Base-by-base conservation (phyloP, 1,140 invertebrate species). In the Rhopalosiphum padi region DNA sequence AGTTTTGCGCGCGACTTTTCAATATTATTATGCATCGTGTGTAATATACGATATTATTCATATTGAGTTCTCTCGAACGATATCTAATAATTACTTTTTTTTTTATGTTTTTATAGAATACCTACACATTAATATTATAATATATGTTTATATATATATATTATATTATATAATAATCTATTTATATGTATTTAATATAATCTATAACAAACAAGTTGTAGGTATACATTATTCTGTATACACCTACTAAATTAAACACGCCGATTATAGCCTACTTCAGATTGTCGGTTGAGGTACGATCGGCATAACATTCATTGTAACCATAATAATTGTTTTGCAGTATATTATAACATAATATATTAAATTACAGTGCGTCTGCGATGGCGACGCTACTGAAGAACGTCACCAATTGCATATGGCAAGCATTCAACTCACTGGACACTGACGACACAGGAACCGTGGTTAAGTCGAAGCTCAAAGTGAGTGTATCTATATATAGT, bases 401-500 rank as follows among this genome's bases (percentile, higher is more conserved):
- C 95, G 96, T 97, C 25, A 96, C 96, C 1, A 97, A 97, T 94
- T 97, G 96, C 94, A 96, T 97, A 94, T 97, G 97, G 97, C 97
- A 97, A 95, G 97, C 97, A 30, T 97, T 97, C 95, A 96, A 96
- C 94, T 96, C 97, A 3, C 95, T 97, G 46, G 96, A 97, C 94
- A 96, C 96, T 90, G 96, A 97, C 87, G 94, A 95, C 77, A 95
- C 95, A 93, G 96, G 96, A 90, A 95, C 96, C 83, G 97, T 97
- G 35, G 96, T 97, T 90, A 97, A 97, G 95, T 97, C 97, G 0
- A 97, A 97, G 95, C 95, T 97, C 93, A 97, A 97, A 96, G 97
- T 97, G 95, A 95, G 94, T 94, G n/a, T n/a, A 46, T 43, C 25
- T 23, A 25, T 83, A 30, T 21, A 30, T 93, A 4, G 37, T 37